Base-by-base conservation (phyloP, 2,888 invertebrate genomes). In the Eilema sororculum region DNA sequence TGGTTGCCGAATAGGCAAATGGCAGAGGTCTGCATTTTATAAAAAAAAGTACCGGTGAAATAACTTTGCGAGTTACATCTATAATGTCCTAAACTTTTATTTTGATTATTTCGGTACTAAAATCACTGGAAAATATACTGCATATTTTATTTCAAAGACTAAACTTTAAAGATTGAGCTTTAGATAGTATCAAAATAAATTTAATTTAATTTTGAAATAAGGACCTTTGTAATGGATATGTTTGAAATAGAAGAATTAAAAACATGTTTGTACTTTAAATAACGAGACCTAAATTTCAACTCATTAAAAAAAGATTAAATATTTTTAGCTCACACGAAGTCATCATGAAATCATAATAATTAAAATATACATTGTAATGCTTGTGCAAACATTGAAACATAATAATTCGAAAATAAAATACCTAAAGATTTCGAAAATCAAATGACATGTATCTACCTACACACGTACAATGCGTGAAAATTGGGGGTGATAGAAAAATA, bases 1-100 rank as follows among this genome's bases (percentile, higher is more conserved):
- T 46, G 46, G 71, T 69, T 73, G 59, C 72, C 20, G 68, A 77
- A 72, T 69, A 63, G 16, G 61, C 52, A 41, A 65, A 73, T 30
- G 2, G 46, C 30, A 30, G 56, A 62, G 57, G 59, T 69, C 58
- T 67, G 59, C 61, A 58, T 16, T 59, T 60, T 56, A 6, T 4
- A 3, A 41, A 25, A 28, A 66, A 64, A 73, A 60, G 46, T 59
- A n/a, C n/a, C n/a, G n/a, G 60, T 13, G 33, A 71, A 74, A 70
- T 20, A 76, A 61, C 52, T 22, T 58, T 41, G 65, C 71, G 68
- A 72, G 63, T 57, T 62, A 59, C 41, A 16, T 41, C 6, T 37
- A 46, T 46, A 46, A 4, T 20, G 20, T 20, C 20, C 46, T 20
- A 20, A 46, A 46, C 6, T 46, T 46, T 46, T 20, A 20, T 46